phyloP scores from a whole-genome alignment of 2,797 vertebrate species.

The Rhinogobio ventralis region DNA sequence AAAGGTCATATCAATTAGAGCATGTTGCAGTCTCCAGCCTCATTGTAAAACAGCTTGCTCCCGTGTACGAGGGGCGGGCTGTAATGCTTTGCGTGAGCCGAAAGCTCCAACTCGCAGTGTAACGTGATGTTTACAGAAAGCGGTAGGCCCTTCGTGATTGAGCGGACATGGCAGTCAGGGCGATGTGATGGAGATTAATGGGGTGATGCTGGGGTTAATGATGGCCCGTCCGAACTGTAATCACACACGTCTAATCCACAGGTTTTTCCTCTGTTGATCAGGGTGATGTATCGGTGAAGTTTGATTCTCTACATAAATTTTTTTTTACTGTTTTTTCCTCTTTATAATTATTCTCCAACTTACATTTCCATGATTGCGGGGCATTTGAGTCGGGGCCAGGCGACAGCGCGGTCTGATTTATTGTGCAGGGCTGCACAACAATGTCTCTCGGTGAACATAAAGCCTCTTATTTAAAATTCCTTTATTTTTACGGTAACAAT shows the following conservation, averaged over 20 bases:
- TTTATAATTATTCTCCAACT: constrained; percentile 20
- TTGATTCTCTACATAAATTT: constrained; percentile 22
- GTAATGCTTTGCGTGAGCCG: constrained; percentile 65
- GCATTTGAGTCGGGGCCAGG: constrained; percentile 1
- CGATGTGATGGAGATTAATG: constrained; percentile 64
- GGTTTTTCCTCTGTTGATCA: constrained; percentile 42
- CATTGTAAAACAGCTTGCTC: constrained; percentile 81
- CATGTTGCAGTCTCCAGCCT: constrained; percentile 83
- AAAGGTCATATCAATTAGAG: constrained; percentile 89
- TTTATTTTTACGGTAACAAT: constrained; percentile 66
- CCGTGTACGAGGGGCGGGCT: constrained; percentile 70
- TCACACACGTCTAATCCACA: constrained; percentile 55
- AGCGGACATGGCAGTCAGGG: constrained; percentile 53
- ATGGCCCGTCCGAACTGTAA: constrained; percentile 62
- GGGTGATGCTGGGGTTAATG: constrained; percentile 64
- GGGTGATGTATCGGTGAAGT: constrained; percentile 41
- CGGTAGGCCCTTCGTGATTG: constrained; percentile 44
- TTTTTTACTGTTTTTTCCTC: not conserved
- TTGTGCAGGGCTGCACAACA: constrained; percentile 8
- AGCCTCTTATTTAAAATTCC: constrained; percentile 55
- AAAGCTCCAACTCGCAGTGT: constrained; percentile 43
- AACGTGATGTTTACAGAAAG: constrained; percentile 55
- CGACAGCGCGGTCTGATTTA: constrained; percentile 9
- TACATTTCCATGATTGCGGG: constrained; percentile 36
- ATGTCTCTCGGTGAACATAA: constrained; percentile 50